phyloP scores from a whole-genome alignment of 2,888 invertebrate genomes.

The Lordiphosa fenestrarum region DNA sequence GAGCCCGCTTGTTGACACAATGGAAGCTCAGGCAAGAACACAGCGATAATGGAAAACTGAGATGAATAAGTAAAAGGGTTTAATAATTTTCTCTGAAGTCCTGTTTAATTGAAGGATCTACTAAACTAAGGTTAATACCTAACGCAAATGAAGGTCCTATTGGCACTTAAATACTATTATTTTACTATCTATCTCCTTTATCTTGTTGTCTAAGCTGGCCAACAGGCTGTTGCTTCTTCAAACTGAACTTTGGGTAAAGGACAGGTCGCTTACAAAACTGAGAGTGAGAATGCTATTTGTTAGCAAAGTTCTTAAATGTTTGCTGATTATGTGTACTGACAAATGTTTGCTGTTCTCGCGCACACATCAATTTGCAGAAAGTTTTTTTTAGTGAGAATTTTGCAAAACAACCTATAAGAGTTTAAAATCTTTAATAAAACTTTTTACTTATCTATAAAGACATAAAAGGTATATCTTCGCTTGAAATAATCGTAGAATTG shows the following conservation, averaged over 20 bases:
- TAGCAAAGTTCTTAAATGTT: conserved; percentile 44
- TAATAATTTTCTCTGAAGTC: not conserved
- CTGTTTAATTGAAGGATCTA: not conserved
- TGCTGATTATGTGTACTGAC: conserved; percentile 24
- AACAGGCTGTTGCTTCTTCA: conserved; percentile 57
- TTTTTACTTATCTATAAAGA: not conserved
- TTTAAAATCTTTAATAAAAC: conserved; percentile 4
- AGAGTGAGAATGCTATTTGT: conserved; percentile 61
- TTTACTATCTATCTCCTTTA: too few relatives aligned
- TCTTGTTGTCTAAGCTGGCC: conserved; percentile 66
- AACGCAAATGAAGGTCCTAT: not conserved
- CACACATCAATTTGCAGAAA: conserved; percentile 38
- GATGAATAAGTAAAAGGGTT: conserved; percentile 29
- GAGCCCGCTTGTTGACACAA: conserved; percentile 68
- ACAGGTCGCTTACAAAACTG: not conserved
- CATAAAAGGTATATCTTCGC: too few relatives aligned
- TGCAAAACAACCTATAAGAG: too few relatives aligned
- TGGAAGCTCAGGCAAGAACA: conserved; percentile 30
- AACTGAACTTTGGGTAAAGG: conserved; percentile 8
- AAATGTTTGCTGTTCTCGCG: conserved; percentile 37
- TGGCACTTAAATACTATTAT: too few relatives aligned
- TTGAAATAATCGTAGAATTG: too few relatives aligned
- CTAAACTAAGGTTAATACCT: too few relatives aligned
- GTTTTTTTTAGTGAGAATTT: too few relatives aligned
- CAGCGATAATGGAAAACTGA: conserved; percentile 10